Conservation (phyloP, 2,797 vertebrate genomes). For the Melanotaenia pygmaea region DNA sequence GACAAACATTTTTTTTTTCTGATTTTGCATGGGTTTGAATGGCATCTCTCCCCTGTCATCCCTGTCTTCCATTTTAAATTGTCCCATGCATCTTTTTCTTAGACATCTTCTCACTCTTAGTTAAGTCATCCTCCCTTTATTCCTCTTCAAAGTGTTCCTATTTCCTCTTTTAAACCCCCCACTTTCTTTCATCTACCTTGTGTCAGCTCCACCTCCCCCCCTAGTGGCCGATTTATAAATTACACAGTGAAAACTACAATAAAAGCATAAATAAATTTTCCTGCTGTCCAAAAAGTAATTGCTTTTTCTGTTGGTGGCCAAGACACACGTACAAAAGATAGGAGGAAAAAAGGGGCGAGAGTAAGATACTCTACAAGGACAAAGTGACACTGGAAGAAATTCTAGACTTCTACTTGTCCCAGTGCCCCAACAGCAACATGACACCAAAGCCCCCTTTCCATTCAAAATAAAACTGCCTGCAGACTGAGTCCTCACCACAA, state of each 20-base stretch:
- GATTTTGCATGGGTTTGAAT: not conserved
- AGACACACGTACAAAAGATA: conserved; percentile 45
- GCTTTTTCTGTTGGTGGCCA: conserved; percentile 29
- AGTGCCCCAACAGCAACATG: conserved; percentile 68
- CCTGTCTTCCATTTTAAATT: conserved; percentile 28
- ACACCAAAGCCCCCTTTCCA: conserved; percentile 70
- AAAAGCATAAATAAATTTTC: conserved; percentile 30
- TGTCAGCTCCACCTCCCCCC: conserved; percentile 67
- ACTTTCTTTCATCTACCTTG: conserved; percentile 27
- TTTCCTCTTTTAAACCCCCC: not conserved
- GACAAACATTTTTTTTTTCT: conserved; percentile 17
- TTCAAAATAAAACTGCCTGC: conserved; percentile 69
- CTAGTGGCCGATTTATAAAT: conserved; percentile 55
- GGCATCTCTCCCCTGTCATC: conserved; percentile 22
- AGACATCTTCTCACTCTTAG: conserved; percentile 30
- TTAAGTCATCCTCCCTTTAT: conserved; percentile 21
- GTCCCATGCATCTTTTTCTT: conserved; percentile 12
- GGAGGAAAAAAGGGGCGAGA: conserved; percentile 10
- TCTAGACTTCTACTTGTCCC: conserved; percentile 59
- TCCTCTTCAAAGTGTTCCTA: conserved; percentile 31
- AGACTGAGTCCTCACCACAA: conserved; percentile 46
- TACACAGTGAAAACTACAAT: conserved; percentile 20
- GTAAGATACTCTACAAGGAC: conserved; percentile 72
- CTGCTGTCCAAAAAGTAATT: conserved; percentile 37
- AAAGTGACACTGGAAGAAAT: conserved; percentile 76